Evolutionary conservation across 2,797 vertebrate genomes (phyloP), one percentile per base, ranked within the genome.

Genomic region (Sparidentex hasta): DNA sequence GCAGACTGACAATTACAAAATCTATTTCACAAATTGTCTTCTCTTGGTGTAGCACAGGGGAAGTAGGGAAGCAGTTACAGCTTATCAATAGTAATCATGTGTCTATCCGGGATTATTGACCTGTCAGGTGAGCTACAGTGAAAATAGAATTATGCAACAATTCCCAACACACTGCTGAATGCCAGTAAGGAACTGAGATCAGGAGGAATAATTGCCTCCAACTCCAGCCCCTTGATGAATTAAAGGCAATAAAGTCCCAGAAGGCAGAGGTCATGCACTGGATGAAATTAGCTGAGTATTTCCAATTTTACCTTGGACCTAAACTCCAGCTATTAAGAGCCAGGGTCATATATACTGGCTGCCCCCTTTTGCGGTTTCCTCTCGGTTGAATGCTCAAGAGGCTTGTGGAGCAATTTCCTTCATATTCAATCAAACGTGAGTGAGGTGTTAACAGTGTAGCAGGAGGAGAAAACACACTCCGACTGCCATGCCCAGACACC

Each of bases 291-390:
- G 67, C 63, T 65, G 75, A 73, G 76, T 74, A 80, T 92, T 92
- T 91, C 72, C 84, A 91, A 87, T 91, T 90, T 89, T 67, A 81
- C 85, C 82, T 87, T 25, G 20, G 79, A 84, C 71, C 74, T 69
- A 62, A 64, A 66, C 80, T 74, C 78, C 64, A 59, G 61, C 59
- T 73, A 52, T 78, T 80, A 69, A 78, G 79, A 77, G 71, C 48
- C 20, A 0, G 80, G 83, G 87, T 88, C 88, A 83, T 43, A 76
- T 47, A 67, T 56, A 61, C 47, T 62, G 38, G 48, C 20, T 74
- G 51, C 73, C 71, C 68, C n/a, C 46, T 55, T 38, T 47, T 58
- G 43, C 71, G 46, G 47, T 71, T 88, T 75, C 82, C 51, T 73
- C 63, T 74, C 20, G 66, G 48, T 71, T 69, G 68, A 91, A 83